Base-by-base conservation (phyloP, 2,888 invertebrate species). In the Cephus rjabovi region DNA sequence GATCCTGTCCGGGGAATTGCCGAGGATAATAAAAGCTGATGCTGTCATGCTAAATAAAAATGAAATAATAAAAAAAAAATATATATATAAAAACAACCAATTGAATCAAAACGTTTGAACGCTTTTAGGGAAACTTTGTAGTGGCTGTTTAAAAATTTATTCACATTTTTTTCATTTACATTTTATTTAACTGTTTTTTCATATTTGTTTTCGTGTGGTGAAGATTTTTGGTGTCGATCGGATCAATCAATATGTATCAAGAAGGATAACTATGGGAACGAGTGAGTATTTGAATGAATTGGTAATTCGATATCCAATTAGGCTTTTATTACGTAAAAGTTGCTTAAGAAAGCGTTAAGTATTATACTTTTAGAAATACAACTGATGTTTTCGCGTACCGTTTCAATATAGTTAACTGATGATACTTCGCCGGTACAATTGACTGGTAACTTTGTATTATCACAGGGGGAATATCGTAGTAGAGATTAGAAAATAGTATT, bases 401-500 rank as follows among this genome's bases (percentile, higher is more conserved):
- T 23, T 56, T 56, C 23, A 2, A 23, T 56, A 6, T 56, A 56
- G 23, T 23, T 9, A 23, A 2, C 6, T 56, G 56, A 56, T 15
- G 56, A 56, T 56, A 23, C 23, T 56, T 56, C 23, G 2, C 9
- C 23, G 23, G 2, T 23, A 56, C 1, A 56, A 56, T 1, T 56
- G 56, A 23, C 56, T 23, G 56, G 23, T 56, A 56, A 15, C 23
- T 56, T 56, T 56, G 9, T 23, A 23, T 23, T 23, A 6, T 56
- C 56, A 6, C 23, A 56, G 9, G 23, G 9, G 23, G 23, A 23
- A 56, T 56, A 23, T 56, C 23, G 56, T 23, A 23, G 23, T 56
- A 56, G 23, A 56, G 56, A 56, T 56, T 56, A 56, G 56, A 56
- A 56, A 56, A 56, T 56, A 56, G 23, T 9, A 56, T 23, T 82